phyloP scores from a whole-genome alignment of 2,113 vertebrate genomes.

The Phyllostomus hastatus region DNA sequence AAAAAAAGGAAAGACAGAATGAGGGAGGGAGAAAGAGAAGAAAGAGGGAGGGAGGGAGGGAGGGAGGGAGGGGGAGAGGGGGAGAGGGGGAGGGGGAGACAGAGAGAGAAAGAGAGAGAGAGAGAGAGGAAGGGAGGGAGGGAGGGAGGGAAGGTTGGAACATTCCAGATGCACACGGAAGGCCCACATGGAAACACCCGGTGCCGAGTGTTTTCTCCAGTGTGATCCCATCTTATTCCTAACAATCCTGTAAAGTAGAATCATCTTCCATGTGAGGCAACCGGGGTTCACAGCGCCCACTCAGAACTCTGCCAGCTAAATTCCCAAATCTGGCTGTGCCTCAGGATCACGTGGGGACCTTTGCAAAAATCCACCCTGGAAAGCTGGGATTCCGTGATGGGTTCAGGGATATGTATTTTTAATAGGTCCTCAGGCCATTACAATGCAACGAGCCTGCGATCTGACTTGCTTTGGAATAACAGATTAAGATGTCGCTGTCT shows the following conservation, averaged over 20 bases:
- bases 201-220: neutral
- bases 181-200: neutral
- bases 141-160: accelerated
- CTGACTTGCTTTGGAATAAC: neutral
- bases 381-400: neutral
- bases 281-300: neutral
- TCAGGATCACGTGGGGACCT: neutral
- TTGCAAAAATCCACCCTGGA: neutral
- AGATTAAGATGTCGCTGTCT: conserved; percentile 4
- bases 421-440: neutral
- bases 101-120: too few relatives aligned
- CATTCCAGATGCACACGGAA: neutral
- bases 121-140: too few relatives aligned
- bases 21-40: too few relatives aligned
- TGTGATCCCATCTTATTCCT: neutral
- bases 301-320: neutral
- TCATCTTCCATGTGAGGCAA: neutral
- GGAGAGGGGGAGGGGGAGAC: too few relatives aligned
- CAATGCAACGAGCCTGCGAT: neutral
- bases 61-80: too few relatives aligned
- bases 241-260: neutral
- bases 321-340: neutral
- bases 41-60: too few relatives aligned
- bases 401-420: neutral
- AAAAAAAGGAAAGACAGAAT: neutral